Conservation (phyloP, 1,140 invertebrate genomes). For the Coelopa frigida region DNA sequence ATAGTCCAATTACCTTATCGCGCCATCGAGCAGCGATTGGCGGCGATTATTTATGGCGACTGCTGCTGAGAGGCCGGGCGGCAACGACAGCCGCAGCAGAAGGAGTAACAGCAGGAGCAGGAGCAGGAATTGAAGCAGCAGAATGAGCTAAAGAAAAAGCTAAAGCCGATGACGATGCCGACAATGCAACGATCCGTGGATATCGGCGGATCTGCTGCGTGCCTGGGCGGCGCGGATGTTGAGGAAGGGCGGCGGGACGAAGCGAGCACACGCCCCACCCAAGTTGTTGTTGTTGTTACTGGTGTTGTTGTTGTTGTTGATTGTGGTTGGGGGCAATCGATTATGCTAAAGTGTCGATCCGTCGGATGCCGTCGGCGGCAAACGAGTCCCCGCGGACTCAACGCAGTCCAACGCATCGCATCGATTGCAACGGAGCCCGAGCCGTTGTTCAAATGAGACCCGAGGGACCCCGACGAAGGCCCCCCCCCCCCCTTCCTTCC, state of each 20-base stretch:
- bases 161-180: too few relatives aligned
- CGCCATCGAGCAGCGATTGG: constrained; percentile 27
- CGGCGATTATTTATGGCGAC: constrained; percentile 12
- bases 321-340: constrained; percentile 8
- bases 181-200: too few relatives aligned
- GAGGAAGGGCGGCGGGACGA: too few relatives aligned
- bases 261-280: too few relatives aligned
- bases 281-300: neutral
- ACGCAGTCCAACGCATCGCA: neutral
- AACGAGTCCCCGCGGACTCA: neutral
- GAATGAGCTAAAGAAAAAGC: too few relatives aligned
- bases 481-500: too few relatives aligned
- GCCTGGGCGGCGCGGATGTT: too few relatives aligned
- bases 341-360: constrained; percentile 16
- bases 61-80: constrained; percentile 7
- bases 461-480: constrained; percentile 10
- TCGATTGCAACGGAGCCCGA: too few relatives aligned
- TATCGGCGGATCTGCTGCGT: neutral
- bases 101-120: neutral
- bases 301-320: too few relatives aligned
- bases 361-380: neutral
- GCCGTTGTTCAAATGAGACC: constrained; percentile 18
- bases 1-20: constrained; percentile 46
- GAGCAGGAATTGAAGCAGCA: too few relatives aligned
- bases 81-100: constrained; percentile 5